A percentile compares a stretch with the other conserved stretches of the same genome.
Evolutionary conservation across 2,888 invertebrate species (phyloP).

Genomic region (Athalia circularis): DNA sequence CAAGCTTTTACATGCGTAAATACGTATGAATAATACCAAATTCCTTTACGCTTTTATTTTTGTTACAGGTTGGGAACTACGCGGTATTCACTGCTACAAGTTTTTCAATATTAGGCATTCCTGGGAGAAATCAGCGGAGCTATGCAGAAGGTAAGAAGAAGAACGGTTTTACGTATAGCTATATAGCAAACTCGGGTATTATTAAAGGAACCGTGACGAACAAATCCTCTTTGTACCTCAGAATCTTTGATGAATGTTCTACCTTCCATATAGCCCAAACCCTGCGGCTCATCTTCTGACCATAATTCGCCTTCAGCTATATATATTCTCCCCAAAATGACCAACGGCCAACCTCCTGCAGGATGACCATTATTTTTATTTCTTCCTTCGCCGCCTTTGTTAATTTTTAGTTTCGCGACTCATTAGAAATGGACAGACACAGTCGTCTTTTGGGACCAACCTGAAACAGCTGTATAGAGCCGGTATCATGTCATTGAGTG

Average conservation of each 20-base stretch:
- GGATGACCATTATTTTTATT: too few species aligned
- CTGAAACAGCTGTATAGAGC: too few species aligned
- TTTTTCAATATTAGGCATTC: constrained; percentile 97
- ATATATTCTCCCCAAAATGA: background rate
- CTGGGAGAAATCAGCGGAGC: constrained; percentile 95
- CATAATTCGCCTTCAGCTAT: constrained; percentile 5
- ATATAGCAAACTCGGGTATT: background rate
- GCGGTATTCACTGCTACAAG: constrained; percentile 94
- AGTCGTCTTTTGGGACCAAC: too few species aligned
- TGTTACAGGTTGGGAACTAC: constrained; percentile 92
- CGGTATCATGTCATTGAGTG: too few species aligned
- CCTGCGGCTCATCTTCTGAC: background rate
- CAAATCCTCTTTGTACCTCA: constrained; percentile 20
- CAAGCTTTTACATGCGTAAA: background rate
- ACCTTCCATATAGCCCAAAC: background rate
- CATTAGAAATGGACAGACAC: too few species aligned
- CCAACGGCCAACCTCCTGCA: too few species aligned
- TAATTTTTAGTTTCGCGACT: too few species aligned
- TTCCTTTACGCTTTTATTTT: constrained; percentile 58
- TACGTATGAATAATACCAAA: constrained; percentile 53
- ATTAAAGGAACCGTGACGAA: constrained; percentile 9
- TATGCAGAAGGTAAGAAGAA: constrained; percentile 90
- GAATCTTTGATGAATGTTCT: constrained; percentile 19
- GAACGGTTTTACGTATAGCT: background rate
- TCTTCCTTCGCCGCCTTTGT: too few species aligned